phyloP scores from a whole-genome alignment of 2,797 vertebrate genomes.

The Prunella strophiata region DNA sequence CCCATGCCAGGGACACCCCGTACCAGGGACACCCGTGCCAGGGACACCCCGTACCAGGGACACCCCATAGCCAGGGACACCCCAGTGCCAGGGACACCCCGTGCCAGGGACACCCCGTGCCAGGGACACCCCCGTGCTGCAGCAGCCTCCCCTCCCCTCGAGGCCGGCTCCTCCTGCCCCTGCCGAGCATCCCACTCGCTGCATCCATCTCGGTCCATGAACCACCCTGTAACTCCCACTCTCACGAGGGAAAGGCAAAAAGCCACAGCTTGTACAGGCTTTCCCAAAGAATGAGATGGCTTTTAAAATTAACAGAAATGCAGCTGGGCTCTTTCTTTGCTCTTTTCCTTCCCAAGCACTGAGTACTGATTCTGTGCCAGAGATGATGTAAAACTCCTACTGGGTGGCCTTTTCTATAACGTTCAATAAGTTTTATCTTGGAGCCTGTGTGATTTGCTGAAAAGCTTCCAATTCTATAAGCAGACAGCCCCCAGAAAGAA shows the following conservation, averaged over 20 bases:
- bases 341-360: neutral
- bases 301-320: neutral
- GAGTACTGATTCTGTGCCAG: neutral
- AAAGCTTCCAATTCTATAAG: neutral
- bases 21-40: too few relatives aligned
- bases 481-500: neutral
- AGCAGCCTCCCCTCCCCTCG: rapidly evolving
- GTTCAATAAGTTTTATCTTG: neutral
- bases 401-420: neutral
- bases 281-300: neutral
- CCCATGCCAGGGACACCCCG: too few relatives aligned
- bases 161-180: neutral
- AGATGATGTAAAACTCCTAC: neutral
- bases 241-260: neutral
- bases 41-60: too few relatives aligned
- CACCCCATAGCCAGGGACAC: too few relatives aligned
- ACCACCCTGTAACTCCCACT: neutral
- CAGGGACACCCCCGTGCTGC: neutral
- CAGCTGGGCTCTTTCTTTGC: neutral
- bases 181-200: rapidly evolving
- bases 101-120: too few relatives aligned
- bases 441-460: neutral
- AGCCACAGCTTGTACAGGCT: rapidly evolving
- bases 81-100: too few relatives aligned
- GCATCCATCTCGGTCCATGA: neutral